Base-by-base conservation (phyloP, 2,888 invertebrate genomes). In the Perithous albicinctus region DNA sequence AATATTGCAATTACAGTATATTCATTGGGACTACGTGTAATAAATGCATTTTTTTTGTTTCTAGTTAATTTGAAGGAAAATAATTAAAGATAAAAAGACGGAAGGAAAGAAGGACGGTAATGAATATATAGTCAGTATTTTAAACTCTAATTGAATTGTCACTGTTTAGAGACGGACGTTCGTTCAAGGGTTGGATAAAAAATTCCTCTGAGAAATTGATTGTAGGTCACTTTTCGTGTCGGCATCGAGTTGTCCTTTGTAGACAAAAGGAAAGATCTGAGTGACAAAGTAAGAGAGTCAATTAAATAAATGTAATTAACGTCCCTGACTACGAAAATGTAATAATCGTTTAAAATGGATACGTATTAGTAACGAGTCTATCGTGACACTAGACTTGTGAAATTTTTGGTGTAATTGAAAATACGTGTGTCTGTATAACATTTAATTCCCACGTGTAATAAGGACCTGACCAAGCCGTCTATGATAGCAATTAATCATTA, bases 201-300 rank as follows among this genome's bases (percentile, higher is more conserved):
- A 63, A 73, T 35, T 63, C 29, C 8, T 48, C 20, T 18, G 63
- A 67, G 10, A 67, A 51, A 54, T 73, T 6, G 35, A n/a, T 7
- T 29, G 12, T 29, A 26, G 64, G 26, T 38, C 2, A 61, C 7
- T 63, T 41, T 48, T 35, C 32, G n/a, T 18, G 10, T 41, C 12
- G 54, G 35, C 18, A 67, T 54, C 18, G n/a, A 64, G 64, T 59
- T 41, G 59, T 78, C 51, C 46, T 73, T 56, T 15, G 46, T 67
- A 64, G 66, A 7, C 46, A 15, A 15, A 15, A 18, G 12, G 15
- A 66, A 64, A 70, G 10, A 12, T 8, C 35, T 32, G 20, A 43
- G 35, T 70, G 77, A 83, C 61, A 74, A 78, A 80, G 69, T 83
- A 74, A 84, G 61, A 82, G 84, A 83, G 89, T 89, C 89, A 89